phyloP scores from a whole-genome alignment of 2,797 vertebrate genomes.

The Eleutherodactylus coqui region DNA sequence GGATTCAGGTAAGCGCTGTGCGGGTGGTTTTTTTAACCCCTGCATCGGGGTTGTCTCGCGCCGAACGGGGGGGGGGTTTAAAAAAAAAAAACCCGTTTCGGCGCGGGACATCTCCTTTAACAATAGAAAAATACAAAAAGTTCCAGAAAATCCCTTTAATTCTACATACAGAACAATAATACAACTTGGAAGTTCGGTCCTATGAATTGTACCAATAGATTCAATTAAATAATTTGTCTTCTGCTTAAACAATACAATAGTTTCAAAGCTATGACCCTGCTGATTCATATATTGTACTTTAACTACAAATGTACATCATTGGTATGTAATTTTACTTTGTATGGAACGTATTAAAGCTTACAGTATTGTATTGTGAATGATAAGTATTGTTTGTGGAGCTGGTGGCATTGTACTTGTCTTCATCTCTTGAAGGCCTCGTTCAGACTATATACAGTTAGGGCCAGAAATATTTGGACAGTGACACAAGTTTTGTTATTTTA shows the following conservation, averaged over 20 bases:
- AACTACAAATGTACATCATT: neutral
- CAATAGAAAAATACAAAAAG: too few species aligned
- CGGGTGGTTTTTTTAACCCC: too few species aligned
- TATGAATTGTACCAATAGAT: constrained; percentile 4
- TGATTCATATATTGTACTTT: neutral
- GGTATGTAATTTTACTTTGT: neutral
- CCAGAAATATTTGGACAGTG: too few species aligned
- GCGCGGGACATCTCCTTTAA: too few species aligned
- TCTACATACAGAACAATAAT: neutral
- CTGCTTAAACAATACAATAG: neutral
- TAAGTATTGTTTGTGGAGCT: constrained; percentile 1
- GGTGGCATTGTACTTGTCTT: neutral
- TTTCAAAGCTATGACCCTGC: neutral
- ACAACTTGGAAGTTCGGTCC: neutral
- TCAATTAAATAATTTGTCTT: neutral
- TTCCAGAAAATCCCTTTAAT: too few species aligned
- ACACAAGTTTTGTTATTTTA: too few species aligned
- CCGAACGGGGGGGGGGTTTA: too few species aligned
- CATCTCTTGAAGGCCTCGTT: neutral
- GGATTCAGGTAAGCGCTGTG: too few species aligned
- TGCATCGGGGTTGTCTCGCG: too few species aligned
- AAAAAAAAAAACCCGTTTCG: too few species aligned
- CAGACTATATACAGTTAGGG: too few species aligned
- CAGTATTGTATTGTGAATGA: neutral
- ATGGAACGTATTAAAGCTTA: neutral